Base-by-base conservation (phyloP, 30 jellyfish, hydroid and myxozoan genomes). In the Catostylus mosaicus region DNA sequence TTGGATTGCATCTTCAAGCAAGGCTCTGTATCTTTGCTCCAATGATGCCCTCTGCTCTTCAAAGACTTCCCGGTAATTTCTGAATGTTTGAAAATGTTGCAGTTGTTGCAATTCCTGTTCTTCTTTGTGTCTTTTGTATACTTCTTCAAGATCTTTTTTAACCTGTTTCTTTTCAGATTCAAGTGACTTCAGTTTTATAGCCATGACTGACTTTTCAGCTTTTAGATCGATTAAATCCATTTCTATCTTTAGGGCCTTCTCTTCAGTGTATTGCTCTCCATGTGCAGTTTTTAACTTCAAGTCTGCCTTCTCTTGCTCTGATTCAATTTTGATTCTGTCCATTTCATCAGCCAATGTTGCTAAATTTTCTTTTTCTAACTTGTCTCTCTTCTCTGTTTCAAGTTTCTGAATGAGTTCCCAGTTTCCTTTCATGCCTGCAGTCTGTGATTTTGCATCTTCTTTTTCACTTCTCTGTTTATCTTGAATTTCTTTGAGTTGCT, bases 201-300 rank as follows among this genome's bases (percentile, higher is more conserved):
- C 99, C 99, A 94, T 94, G 22, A 87, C 97, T 31, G 97, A 76
- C 46, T 94, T 94, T 83, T 94, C 99, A 3, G 99, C 96, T 62
- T 78, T 88, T 46, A 94, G 57, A 54, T 94, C 99, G 69, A 94
- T 46, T 16, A 88, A 61, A 30, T 83, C 95, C 96, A 94, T 88
- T 77, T 94, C 99, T 23, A 87, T 30, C 68, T 88, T 78, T 10
- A 88, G 57, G 3, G 95, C 68, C 30, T 94, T 94, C 30, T 94
- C 99, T 63, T 62, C 93, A 6, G 88, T 70, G 52, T 37, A 67
- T 33, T 75, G 73, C 11, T 67, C 77, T 8, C 89, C 90, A 26
- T 75, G 91, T 5, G 92, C 57, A 22, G 57, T 40, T 64, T 88
- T 88, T 78, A 73, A 48, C 84, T 94, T 94, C 65, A 94, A 37